Evolutionary conservation across 2,888 invertebrate genomes (phyloP).

Genomic region (Laspeyria flexula): DNA sequence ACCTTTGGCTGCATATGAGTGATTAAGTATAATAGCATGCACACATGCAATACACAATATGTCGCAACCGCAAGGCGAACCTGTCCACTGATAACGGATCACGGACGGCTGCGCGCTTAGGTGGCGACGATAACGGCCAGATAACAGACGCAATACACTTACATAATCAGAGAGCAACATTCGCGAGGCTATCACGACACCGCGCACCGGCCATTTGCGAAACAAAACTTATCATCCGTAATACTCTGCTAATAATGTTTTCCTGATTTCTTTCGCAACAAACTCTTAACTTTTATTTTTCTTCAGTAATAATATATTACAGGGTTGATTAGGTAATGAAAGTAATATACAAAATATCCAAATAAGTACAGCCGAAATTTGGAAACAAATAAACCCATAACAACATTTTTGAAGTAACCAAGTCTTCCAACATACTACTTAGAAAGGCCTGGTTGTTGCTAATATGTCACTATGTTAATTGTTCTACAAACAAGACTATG

Average conservation of each 20-base stretch:
- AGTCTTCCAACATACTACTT: no score
- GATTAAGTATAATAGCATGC: slow-evolving; percentile 49
- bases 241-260: slow-evolving; percentile 11
- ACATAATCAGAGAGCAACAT: slow-evolving; percentile 42
- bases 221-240: slow-evolving; percentile 27
- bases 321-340: no score
- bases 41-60: slow-evolving; percentile 55
- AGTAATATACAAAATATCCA: no score
- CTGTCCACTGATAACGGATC: slow-evolving; percentile 66
- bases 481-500: neutral
- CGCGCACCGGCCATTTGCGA: slow-evolving; percentile 26
- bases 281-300: neutral
- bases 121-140: slow-evolving; percentile 45
- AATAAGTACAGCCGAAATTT: no score
- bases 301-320: neutral
- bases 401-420: no score
- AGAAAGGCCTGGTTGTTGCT: no score
- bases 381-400: no score
- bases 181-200: slow-evolving; percentile 27
- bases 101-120: slow-evolving; percentile 53
- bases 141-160: slow-evolving; percentile 44
- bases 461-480: no score
- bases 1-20: slow-evolving; percentile 37
- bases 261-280: slow-evolving; percentile 11
- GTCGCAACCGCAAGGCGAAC: slow-evolving; percentile 67